Percentiles rank a stretch among this genome's conserved stretches.
These are phyloP conservation scores for Aphodius granarius DNA, from an alignment of 2,888 invertebrate species.

Conservation along the genomic window DNA sequence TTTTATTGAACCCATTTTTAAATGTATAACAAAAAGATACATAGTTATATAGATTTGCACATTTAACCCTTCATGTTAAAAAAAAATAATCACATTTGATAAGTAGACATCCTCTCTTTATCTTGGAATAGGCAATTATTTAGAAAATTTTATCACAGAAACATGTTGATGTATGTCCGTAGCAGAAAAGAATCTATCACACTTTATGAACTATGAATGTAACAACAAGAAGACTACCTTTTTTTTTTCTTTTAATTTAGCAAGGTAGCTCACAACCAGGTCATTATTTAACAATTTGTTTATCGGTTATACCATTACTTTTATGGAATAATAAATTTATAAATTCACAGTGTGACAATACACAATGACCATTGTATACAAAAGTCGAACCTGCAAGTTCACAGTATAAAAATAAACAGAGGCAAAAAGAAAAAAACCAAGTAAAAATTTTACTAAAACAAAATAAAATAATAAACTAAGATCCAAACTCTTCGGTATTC, in stretches of 20 bases:
- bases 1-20: not conserved
- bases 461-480: slow-evolving; percentile 60
- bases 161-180: not conserved
- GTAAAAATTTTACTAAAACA: not conserved
- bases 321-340: not conserved
- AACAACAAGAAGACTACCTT: not conserved
- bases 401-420: not conserved
- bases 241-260: not conserved
- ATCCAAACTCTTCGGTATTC: slow-evolving; percentile 90
- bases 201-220: not conserved
- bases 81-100: not conserved
- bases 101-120: not conserved
- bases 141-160: not conserved
- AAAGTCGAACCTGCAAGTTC: not conserved
- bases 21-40: not conserved
- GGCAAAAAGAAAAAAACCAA: not conserved
- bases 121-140: not conserved
- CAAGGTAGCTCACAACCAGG: not conserved
- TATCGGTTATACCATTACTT: not conserved
- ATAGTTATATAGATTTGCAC: not conserved
- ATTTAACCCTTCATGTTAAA: not conserved
- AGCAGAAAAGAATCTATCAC: not conserved
- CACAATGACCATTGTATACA: not conserved
- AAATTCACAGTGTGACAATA: not conserved
- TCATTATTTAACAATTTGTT: not conserved